These are phyloP conservation scores for Akabosia matsudoensis DNA, from an alignment of 1,140 invertebrate genomes.

Conservation along the genomic window DNA sequence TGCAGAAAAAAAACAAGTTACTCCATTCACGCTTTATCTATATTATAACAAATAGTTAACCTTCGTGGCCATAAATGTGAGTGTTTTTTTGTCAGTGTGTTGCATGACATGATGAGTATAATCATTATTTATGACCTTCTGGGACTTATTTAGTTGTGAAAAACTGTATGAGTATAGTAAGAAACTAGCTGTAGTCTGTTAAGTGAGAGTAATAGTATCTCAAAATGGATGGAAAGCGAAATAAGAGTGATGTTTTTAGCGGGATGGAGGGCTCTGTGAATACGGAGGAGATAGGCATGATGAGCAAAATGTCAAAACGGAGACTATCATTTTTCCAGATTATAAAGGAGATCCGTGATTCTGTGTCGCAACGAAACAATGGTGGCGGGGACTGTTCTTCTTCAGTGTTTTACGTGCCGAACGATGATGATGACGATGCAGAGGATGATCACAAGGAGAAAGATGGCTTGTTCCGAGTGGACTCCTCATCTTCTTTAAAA, in stretches of 20 bases:
- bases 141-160: not conserved
- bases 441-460: not conserved
- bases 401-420: slow-evolving; percentile 40
- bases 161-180: too few species aligned
- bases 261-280: not conserved
- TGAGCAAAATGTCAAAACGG: slow-evolving; percentile 25
- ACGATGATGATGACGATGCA: slow-evolving; percentile 6
- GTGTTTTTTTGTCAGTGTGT: not conserved
- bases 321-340: slow-evolving; percentile 41
- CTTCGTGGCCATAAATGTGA: too few species aligned
- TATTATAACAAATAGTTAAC: too few species aligned
- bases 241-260: not conserved
- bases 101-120: not conserved
- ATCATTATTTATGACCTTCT: not conserved
- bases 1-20: not conserved
- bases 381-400: slow-evolving; percentile 11
- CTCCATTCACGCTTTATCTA: too few species aligned
- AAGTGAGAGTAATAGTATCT: too few species aligned
- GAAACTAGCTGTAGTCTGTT: too few species aligned
- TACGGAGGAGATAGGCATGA: not conserved
- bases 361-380: slow-evolving; percentile 26
- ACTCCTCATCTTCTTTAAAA: not conserved
- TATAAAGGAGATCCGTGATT: slow-evolving; percentile 34
- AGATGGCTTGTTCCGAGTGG: not conserved
- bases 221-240: not conserved